phyloP scores from a whole-genome alignment of 2,888 invertebrate genomes.

The Tricholauxania praeusta region DNA sequence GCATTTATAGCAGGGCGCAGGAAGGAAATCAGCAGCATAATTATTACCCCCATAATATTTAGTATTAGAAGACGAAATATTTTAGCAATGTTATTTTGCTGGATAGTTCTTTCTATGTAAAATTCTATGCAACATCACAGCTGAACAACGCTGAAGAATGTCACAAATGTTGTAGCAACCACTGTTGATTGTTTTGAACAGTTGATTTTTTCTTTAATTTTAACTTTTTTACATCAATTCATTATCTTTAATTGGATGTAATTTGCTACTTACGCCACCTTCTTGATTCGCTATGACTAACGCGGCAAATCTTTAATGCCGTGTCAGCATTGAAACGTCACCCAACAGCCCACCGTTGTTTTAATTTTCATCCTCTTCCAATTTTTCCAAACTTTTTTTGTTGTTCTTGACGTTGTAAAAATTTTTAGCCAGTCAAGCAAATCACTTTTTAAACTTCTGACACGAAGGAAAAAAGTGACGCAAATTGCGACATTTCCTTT shows the following conservation, averaged over 20 bases:
- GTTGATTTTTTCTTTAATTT: neutral
- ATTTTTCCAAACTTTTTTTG: neutral
- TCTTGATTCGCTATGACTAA: slow-evolving; percentile 56
- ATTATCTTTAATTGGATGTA: slow-evolving; percentile 56
- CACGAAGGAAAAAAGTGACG: neutral
- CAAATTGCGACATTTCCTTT: slow-evolving; percentile 24
- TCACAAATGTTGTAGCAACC: no score
- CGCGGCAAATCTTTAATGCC: slow-evolving; percentile 53
- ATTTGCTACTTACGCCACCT: slow-evolving; percentile 50
- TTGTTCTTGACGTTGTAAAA: neutral
- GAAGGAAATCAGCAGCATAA: no score
- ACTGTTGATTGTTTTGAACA: neutral
- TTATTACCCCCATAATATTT: no score
- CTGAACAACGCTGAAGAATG: no score
- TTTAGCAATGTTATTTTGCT: no score
- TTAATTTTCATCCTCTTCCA: neutral
- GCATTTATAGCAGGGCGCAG: no score
- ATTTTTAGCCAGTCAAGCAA: slow-evolving; percentile 10
- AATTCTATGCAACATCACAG: no score
- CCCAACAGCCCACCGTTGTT: slow-evolving; percentile 23
- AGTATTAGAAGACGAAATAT: no score
- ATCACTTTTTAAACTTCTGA: slow-evolving; percentile 25
- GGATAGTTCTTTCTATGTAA: no score
- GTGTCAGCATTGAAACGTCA: slow-evolving; percentile 51
- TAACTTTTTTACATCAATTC: slow-evolving; percentile 33